Percentiles rank a stretch among this genome's conserved stretches.
These are phyloP conservation scores for Tyrannus savana DNA, from an alignment of 2,113 vertebrate genomes.

Conservation along the genomic window DNA sequence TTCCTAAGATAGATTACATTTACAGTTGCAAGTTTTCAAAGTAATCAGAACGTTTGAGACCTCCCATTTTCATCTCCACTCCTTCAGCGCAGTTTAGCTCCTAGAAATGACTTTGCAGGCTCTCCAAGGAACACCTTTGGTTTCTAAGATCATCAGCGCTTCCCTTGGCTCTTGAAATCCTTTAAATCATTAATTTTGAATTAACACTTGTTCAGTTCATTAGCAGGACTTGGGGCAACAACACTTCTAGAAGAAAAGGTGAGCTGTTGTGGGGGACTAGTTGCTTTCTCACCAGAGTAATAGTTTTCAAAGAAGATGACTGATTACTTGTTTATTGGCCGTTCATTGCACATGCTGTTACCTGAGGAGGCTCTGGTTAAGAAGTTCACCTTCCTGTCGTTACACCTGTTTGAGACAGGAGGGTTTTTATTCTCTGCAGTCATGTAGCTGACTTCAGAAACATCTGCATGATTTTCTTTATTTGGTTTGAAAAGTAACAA, in stretches of 20 bases:
- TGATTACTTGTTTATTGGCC: neutral
- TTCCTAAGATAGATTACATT: neutral
- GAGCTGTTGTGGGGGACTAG: neutral
- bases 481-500: neutral
- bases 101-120: neutral
- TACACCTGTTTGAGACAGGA: neutral
- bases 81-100: neutral
- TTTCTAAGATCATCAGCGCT: neutral
- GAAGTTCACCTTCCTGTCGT: neutral
- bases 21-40: neutral
- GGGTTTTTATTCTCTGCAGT: neutral
- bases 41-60: neutral
- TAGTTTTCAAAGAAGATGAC: neutral
- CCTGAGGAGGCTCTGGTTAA: neutral
- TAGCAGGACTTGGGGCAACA: neutral
- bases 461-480: neutral
- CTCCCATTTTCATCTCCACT: neutral
- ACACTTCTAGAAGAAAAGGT: neutral
- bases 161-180: constrained; percentile 15
- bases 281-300: neutral
- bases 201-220: neutral
- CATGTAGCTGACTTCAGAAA: neutral
- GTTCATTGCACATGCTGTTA: neutral
- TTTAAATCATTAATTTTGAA: constrained; percentile 23
- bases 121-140: neutral